phyloP scores from a whole-genome alignment of 2,888 invertebrate genomes.

The Ethmia dodecea region DNA sequence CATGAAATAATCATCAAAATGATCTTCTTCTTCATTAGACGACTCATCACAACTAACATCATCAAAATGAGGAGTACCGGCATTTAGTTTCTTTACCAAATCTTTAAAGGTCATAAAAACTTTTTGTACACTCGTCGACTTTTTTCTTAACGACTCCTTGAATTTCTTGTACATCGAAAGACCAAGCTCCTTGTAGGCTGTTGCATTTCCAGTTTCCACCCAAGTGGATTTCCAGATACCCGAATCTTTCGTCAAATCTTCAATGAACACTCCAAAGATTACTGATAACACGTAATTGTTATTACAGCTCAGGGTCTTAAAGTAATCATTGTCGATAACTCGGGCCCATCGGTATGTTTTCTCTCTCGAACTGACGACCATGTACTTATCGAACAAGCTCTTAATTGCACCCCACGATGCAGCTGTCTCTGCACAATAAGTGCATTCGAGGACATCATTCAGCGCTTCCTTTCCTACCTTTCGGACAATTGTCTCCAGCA shows the following conservation, averaged over 20 bases:
- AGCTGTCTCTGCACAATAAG: conserved; percentile 15
- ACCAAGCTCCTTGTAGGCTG: conserved; percentile 1
- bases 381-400: conserved; percentile 14
- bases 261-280: conserved; percentile 18
- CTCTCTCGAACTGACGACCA: neutral
- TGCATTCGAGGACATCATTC: conserved; percentile 3
- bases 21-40: too few relatives aligned
- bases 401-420: conserved; percentile 14
- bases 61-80: too few relatives aligned
- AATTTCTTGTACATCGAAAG: conserved; percentile 4
- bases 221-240: conserved; percentile 21
- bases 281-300: conserved; percentile 18
- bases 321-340: conserved; percentile 17
- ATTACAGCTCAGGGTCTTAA: conserved; percentile 17
- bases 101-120: too few relatives aligned
- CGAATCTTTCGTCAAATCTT: conserved; percentile 6
- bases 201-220: conserved; percentile 11
- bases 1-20: too few relatives aligned
- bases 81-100: too few relatives aligned
- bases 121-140: too few relatives aligned
- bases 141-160: neutral
- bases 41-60: too few relatives aligned
- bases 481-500: conserved; percentile 13
- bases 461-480: neutral
- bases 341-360: conserved; percentile 22